phyloP scores from a whole-genome alignment of 2,113 vertebrate genomes.

The Forbesichthys papilliferus region DNA sequence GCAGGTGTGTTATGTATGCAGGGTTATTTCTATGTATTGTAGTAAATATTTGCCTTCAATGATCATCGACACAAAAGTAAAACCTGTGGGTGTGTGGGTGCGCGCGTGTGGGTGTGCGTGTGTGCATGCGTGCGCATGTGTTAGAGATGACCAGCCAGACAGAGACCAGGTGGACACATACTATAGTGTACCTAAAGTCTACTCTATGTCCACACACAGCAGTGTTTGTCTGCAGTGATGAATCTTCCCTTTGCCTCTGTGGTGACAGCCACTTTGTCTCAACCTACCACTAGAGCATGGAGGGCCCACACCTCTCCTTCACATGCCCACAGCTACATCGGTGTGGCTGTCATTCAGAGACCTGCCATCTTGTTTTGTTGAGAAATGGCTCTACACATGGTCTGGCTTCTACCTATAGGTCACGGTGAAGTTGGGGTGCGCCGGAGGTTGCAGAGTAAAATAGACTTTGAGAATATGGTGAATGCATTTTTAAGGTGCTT shows the following conservation, averaged over 20 bases:
- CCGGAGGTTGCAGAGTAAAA: too few species aligned
- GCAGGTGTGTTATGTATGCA: too few species aligned
- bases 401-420: neutral
- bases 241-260: slow-evolving; percentile 24
- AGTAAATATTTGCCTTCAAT: too few species aligned
- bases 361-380: slow-evolving; percentile 20
- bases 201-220: slow-evolving; percentile 20
- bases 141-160: neutral
- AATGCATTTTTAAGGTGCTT: too few species aligned
- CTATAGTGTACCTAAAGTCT: slow-evolving; percentile 23
- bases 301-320: slow-evolving; percentile 29
- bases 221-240: slow-evolving; percentile 36
- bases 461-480: too few species aligned
- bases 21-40: neutral
- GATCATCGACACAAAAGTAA: too few species aligned
- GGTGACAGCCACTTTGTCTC: slow-evolving; percentile 41
- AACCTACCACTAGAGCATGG: slow-evolving; percentile 12
- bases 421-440: too few species aligned
- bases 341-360: neutral
- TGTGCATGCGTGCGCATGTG: neutral
- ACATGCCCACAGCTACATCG: slow-evolving; percentile 20
- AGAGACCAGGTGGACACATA: neutral
- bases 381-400: neutral
- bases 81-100: neutral
- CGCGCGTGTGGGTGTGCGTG: accelerated